Conservation (phyloP, 2,113 vertebrate species). For the Podarcis muralis region DNA sequence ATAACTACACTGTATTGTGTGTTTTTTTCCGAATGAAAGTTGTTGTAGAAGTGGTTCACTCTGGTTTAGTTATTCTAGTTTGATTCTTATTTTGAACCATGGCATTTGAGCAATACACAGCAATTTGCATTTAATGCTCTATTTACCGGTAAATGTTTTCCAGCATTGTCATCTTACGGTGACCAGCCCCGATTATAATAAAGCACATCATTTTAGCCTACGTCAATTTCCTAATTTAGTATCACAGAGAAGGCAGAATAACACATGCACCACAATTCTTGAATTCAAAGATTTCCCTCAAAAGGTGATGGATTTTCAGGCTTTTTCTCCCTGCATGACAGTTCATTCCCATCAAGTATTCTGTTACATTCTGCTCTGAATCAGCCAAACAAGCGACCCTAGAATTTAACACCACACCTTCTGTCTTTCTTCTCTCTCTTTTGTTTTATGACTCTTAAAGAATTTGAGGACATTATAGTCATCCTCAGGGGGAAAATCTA, state of each 20-base stretch:
- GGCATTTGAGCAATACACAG: conserved; percentile 16
- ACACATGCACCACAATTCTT: conserved; percentile 39
- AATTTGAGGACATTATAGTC: conserved; percentile 54
- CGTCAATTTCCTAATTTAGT: conserved; percentile 37
- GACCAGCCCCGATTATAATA: conserved; percentile 16
- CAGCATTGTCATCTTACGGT: conserved; percentile 29
- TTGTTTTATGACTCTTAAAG: conserved; percentile 64
- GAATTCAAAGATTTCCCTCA: conserved; percentile 54
- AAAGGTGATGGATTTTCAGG: conserved; percentile 67
- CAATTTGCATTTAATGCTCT: conserved; percentile 48
- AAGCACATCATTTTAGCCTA: background rate
- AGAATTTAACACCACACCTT: conserved; percentile 59
- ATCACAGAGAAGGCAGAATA: conserved; percentile 25
- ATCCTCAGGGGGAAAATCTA: conserved; percentile 50
- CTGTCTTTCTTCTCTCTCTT: conserved; percentile 46
- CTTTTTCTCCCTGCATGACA: conserved; percentile 62
- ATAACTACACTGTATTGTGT: background rate
- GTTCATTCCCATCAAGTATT: conserved; percentile 52
- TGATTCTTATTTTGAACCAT: conserved; percentile 44
- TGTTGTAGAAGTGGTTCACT: conserved; percentile 13
- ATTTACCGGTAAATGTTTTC: background rate
- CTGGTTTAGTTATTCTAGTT: background rate
- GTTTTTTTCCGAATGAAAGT: background rate
- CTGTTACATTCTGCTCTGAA: conserved; percentile 56
- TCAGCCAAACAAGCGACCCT: conserved; percentile 54